Evolutionary conservation across 2,113 vertebrate species (phyloP).

Genomic region (Coptodon rendalli): DNA sequence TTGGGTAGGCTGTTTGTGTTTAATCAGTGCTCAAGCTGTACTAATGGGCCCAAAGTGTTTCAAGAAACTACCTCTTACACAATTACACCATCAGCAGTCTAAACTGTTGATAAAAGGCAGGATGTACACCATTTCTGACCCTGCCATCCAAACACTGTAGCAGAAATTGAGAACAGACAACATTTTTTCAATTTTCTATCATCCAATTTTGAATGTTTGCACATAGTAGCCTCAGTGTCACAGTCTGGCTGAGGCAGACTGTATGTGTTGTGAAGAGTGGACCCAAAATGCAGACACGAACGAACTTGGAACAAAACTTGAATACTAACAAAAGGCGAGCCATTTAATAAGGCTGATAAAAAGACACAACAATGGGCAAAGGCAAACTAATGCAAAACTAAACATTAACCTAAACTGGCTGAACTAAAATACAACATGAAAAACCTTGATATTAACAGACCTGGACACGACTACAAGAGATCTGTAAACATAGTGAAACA

Average conservation of each 20-base stretch:
- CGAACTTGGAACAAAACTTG: neutral
- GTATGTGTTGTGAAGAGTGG: neutral
- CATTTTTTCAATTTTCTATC: neutral
- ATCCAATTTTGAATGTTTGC: neutral
- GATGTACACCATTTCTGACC: neutral
- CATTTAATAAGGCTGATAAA: neutral
- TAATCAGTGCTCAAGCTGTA: neutral
- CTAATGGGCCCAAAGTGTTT: neutral
- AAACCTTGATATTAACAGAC: neutral
- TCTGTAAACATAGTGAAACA: neutral
- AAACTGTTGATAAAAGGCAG: neutral
- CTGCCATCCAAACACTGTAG: neutral
- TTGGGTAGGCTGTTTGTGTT: neutral
- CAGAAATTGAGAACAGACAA: neutral
- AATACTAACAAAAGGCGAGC: neutral
- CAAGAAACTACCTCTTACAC: neutral
- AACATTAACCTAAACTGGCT: neutral
- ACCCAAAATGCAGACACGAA: neutral
- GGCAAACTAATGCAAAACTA: neutral
- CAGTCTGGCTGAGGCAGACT: neutral
- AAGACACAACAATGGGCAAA: neutral
- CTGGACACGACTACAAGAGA: too few relatives aligned
- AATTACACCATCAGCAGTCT: neutral
- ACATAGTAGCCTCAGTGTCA: neutral
- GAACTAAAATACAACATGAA: neutral